These are phyloP conservation scores for Saccostrea echinata DNA, from an alignment of 1,140 invertebrate species.

Conservation along the genomic window DNA sequence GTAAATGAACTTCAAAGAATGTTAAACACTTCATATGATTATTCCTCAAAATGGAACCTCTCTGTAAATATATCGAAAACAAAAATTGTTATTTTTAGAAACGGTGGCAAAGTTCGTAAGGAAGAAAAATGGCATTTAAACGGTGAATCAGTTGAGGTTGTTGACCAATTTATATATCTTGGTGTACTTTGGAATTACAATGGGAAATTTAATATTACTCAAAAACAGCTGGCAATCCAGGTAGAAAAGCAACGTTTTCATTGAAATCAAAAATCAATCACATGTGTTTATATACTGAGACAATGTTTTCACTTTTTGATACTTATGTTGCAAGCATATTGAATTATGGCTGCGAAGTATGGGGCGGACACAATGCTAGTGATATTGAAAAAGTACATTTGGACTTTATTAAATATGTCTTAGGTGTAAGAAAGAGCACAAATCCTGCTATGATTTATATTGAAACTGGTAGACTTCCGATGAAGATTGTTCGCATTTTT, in stretches of 20 bases:
- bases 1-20: constrained; percentile 10
- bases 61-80: constrained; percentile 37
- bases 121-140: constrained; percentile 46
- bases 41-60: constrained; percentile 17
- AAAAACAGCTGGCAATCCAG: constrained; percentile 36
- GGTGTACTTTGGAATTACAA: constrained; percentile 48
- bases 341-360: too few relatives aligned
- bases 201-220: constrained; percentile 41
- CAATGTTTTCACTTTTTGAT: too few relatives aligned
- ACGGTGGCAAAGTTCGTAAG: not conserved
- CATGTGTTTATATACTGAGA: too few relatives aligned
- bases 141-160: constrained; percentile 39
- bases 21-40: not conserved
- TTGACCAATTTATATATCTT: constrained; percentile 54
- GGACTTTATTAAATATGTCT: too few relatives aligned
- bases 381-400: too few relatives aligned
- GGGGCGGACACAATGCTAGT: too few relatives aligned
- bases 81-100: constrained; percentile 46
- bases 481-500: too few relatives aligned
- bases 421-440: too few relatives aligned
- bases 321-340: too few relatives aligned
- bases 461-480: too few relatives aligned
- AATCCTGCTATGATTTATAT: too few relatives aligned
- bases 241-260: constrained; percentile 34
- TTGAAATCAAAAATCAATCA: too few relatives aligned